Percentiles rank a stretch among this genome's conserved stretches.
Conservation (phyloP, 2,113 vertebrate genomes). For the Willisornis vidua region DNA sequence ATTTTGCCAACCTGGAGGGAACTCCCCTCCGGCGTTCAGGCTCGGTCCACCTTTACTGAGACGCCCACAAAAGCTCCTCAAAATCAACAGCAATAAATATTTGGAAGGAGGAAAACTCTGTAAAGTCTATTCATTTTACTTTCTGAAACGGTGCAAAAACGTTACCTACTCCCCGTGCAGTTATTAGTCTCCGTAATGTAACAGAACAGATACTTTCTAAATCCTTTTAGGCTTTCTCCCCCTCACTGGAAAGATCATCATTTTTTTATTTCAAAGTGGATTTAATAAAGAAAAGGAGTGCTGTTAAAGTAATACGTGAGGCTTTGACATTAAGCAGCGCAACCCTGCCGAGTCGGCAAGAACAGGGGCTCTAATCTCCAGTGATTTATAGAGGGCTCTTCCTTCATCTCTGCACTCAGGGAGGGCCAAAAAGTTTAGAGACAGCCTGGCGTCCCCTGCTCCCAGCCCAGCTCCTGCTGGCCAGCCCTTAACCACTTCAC, state of each 20-base stretch:
- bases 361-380: conserved; percentile 97
- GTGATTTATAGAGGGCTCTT: conserved; percentile 98
- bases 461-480: conserved; percentile 83
- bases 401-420: conserved; percentile 87
- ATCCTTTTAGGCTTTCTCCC: conserved; percentile 83
- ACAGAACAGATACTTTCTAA: conserved; percentile 89
- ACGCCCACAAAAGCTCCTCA: not conserved
- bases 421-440: conserved; percentile 95
- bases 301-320: conserved; percentile 91
- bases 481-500: conserved; percentile 79
- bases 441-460: conserved; percentile 93
- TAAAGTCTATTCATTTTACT: conserved; percentile 66
- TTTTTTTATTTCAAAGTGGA: conserved; percentile 86
- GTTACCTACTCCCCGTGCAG: conserved; percentile 80
- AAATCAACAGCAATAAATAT: conserved; percentile 39
- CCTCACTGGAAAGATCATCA: conserved; percentile 87
- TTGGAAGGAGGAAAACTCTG: conserved; percentile 66
- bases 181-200: conserved; percentile 87
- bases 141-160: conserved; percentile 80
- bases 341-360: conserved; percentile 86
- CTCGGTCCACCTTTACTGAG: not conserved
- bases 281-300: conserved; percentile 91
- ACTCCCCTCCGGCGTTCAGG: not conserved
- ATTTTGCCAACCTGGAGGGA: conserved; percentile 3
- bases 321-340: conserved; percentile 96